These are phyloP conservation scores for Drosophila hydei DNA, from an alignment of 1,140 invertebrate genomes.

Conservation along the genomic window DNA sequence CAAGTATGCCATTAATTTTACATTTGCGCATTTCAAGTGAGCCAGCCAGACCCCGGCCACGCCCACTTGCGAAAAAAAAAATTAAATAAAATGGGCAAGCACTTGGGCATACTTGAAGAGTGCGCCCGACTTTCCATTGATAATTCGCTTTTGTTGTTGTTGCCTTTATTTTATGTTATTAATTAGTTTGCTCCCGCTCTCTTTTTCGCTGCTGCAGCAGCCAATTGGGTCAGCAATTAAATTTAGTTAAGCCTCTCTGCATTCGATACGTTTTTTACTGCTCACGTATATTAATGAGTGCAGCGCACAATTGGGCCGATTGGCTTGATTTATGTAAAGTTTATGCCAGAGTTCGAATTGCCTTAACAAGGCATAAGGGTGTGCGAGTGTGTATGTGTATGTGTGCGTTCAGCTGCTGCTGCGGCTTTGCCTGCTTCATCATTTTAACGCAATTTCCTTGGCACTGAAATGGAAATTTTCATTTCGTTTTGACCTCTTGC, in stretches of 20 bases:
- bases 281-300: conserved; percentile 47
- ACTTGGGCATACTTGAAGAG: conserved; percentile 23
- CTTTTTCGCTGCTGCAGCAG: conserved; percentile 13
- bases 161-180: conserved; percentile 32
- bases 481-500: conserved; percentile 43
- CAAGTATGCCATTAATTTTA: conserved; percentile 73
- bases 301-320: conserved; percentile 18
- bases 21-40: conserved; percentile 70
- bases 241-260: conserved; percentile 31
- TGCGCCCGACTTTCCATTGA: neutral
- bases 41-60: conserved; percentile 1
- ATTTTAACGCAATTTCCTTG: conserved; percentile 66
- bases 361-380: neutral
- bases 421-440: conserved; percentile 43
- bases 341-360: conserved; percentile 18
- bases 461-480: conserved; percentile 59
- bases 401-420: conserved; percentile 12
- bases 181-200: conserved; percentile 36
- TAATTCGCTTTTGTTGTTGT: conserved; percentile 13
- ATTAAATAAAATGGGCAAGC: conserved; percentile 47
- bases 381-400: neutral
- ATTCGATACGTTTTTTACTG: conserved; percentile 32
- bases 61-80: conserved; percentile 43
- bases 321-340: conserved; percentile 50
- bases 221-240: conserved; percentile 51